These are phyloP conservation scores for Leptinotarsa juncta DNA, from an alignment of 2,888 invertebrate species.

Conservation along the genomic window DNA sequence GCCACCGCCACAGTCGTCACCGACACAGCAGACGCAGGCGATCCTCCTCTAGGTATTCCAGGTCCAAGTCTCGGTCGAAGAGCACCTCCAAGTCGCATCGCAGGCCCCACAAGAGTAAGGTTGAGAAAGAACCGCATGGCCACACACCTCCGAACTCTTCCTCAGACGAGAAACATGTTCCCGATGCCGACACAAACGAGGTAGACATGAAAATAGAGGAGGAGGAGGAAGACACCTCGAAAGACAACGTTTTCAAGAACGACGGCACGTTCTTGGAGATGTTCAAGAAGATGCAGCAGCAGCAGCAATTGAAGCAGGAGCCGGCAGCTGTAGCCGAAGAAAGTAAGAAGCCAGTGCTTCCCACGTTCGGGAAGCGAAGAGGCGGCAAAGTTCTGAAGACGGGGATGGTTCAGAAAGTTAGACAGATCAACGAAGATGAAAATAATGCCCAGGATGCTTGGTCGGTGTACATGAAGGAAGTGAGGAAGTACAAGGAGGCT, in stretches of 20 bases:
- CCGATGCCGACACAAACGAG: slow-evolving; percentile 44
- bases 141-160: slow-evolving; percentile 21
- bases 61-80: slow-evolving; percentile 50
- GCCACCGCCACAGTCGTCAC: slow-evolving; percentile 36
- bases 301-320: slow-evolving; percentile 64
- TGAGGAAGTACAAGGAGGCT: slow-evolving; percentile 90
- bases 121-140: slow-evolving; percentile 29
- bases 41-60: slow-evolving; percentile 38
- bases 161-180: slow-evolving; percentile 33
- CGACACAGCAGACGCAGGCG: slow-evolving; percentile 40
- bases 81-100: slow-evolving; percentile 45
- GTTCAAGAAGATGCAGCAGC: slow-evolving; percentile 89
- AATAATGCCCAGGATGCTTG: slow-evolving; percentile 87
- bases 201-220: slow-evolving; percentile 51
- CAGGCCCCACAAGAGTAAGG: slow-evolving; percentile 28
- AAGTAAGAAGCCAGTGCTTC: slow-evolving; percentile 66
- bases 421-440: slow-evolving; percentile 73
- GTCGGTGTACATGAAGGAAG: slow-evolving; percentile 94
- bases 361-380: slow-evolving; percentile 82
- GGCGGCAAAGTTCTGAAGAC: slow-evolving; percentile 90
- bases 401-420: slow-evolving; percentile 88
- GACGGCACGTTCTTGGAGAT: slow-evolving; percentile 92
- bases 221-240: slow-evolving; percentile 56
- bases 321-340: slow-evolving; percentile 56
- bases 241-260: slow-evolving; percentile 77